Evolutionary conservation across 2,797 vertebrate genomes (phyloP), one percentile per base, ranked within the genome.

Genomic region (Onychomys leucogaster): DNA sequence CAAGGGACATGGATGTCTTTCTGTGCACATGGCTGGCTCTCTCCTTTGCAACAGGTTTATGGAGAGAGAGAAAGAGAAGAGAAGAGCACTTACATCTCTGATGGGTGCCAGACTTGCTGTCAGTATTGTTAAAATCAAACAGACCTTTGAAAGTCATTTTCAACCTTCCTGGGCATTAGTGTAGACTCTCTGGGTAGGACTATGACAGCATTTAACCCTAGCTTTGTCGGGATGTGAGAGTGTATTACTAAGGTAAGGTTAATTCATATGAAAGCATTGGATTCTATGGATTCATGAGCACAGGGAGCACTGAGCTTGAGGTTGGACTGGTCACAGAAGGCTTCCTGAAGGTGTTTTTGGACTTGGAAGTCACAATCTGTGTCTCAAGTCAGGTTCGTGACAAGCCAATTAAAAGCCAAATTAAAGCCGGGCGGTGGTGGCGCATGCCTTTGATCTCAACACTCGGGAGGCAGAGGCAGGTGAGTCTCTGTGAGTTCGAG

Each of bases 121-220:
- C 69, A 65, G 57, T 0, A 13, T 49, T 94, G 75, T 63, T 46
- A 76, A 77, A 77, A 82, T 37, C 65, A 67, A 89, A 61, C 27
- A 80, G 71, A 82, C 9, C 29, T 95, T 95, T 81, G 27, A 90
- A 88, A 65, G 75, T 84, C 27, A 49, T 69, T 95, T 80, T 17
- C 46, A 49, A 11, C 90, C 43, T 32, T 89, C 10, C 41, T 65
- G 59, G 41, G 41, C 37, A 32, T 83, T 83, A 29, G 81, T 41
- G 5, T 32, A 29, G 37, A 57, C 37, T 82, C 57, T 83, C 57
- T 83, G 81, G 37, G 81, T 43, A 25, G 37, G 81, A 25, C 41
- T 46, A 4, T 46, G 41, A 23, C 16, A 34, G 76, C 67, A 34
- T 94, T 76, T 37, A 34, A 32, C 6, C 9, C 52, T 7, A 43